These are phyloP conservation scores for Dreissena rostriformis DNA, from an alignment of 1,140 invertebrate species.

Conservation along the genomic window DNA sequence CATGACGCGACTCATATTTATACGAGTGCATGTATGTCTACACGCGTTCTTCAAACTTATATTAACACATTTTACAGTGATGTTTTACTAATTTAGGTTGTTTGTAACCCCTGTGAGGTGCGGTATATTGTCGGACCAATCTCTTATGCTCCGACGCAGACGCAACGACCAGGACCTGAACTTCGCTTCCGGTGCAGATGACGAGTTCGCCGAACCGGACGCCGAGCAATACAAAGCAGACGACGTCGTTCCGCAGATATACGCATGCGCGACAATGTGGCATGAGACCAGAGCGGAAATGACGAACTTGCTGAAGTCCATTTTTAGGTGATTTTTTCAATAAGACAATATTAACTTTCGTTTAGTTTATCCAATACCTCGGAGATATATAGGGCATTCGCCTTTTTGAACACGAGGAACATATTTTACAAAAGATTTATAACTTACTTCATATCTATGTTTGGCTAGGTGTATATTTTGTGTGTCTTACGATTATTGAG, in stretches of 20 bases:
- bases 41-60: too few species aligned
- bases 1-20: too few species aligned
- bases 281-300: constrained; percentile 79
- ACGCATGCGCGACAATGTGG: constrained; percentile 80
- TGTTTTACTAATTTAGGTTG: constrained; percentile 81
- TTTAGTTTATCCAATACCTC: background rate
- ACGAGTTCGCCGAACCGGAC: constrained; percentile 41
- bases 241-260: constrained; percentile 74
- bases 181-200: constrained; percentile 53
- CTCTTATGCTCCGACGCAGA: constrained; percentile 94
- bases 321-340: constrained; percentile 78
- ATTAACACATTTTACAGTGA: too few species aligned
- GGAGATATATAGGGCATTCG: too few species aligned
- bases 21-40: too few species aligned
- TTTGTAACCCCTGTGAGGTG: constrained; percentile 98
- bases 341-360: background rate
- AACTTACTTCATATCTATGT: too few species aligned
- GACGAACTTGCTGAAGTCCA: constrained; percentile 84
- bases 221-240: constrained; percentile 61
- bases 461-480: too few species aligned
- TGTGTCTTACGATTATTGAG: too few species aligned
- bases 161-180: constrained; percentile 89
- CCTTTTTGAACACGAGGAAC: too few species aligned
- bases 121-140: constrained; percentile 96
- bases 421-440: too few species aligned